Evolutionary conservation across 2,888 invertebrate genomes (phyloP).

Genomic region (Ethmia dodecea): DNA sequence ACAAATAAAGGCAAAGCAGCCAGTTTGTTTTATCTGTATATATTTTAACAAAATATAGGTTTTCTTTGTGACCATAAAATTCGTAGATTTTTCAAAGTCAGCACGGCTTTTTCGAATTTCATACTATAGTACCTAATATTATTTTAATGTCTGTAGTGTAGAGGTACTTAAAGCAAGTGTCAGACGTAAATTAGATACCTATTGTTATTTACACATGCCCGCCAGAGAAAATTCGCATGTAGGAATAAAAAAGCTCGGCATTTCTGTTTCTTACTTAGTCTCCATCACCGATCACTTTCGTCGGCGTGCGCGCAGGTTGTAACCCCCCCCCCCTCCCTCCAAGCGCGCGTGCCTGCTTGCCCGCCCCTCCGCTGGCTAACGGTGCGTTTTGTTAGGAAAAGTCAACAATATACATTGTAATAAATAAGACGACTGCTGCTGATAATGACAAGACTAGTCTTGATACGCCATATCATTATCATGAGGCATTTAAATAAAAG

Average conservation of each 20-base stretch:
- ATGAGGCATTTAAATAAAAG: no score
- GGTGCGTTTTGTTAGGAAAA: constrained; percentile 48
- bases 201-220: not conserved
- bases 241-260: constrained; percentile 15
- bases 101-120: no score
- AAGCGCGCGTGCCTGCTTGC: not conserved
- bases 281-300: constrained; percentile 36
- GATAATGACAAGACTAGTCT: constrained; percentile 18
- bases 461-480: no score
- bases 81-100: no score
- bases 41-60: no score
- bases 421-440: constrained; percentile 15
- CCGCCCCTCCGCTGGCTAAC: constrained; percentile 27
- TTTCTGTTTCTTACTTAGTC: constrained; percentile 33
- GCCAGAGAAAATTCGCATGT: no score
- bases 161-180: not conserved
- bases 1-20: no score
- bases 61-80: no score
- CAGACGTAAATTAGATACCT: not conserved
- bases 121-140: no score
- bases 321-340: constrained; percentile 19
- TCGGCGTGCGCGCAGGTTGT: constrained; percentile 38
- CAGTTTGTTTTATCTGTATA: no score
- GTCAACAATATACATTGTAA: constrained; percentile 27
- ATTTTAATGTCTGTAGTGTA: no score